Evolutionary conservation across 2,113 vertebrate species (phyloP).

Genomic region (Nyctibius bracteatus): DNA sequence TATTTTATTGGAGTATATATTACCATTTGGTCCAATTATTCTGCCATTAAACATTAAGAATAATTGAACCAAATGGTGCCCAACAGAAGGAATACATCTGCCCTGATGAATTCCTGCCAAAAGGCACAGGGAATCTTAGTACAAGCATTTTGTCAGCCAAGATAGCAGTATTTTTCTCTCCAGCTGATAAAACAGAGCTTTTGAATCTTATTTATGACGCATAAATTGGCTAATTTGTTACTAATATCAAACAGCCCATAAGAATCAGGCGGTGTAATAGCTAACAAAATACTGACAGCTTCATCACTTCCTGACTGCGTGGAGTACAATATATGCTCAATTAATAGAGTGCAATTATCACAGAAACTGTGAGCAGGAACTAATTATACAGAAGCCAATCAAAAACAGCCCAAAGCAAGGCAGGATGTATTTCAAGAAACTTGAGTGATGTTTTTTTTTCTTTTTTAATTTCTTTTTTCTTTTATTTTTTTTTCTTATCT

Average conservation of each 20-base stretch:
- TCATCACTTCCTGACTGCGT: slow-evolving; percentile 34
- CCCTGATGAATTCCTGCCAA: slow-evolving; percentile 55
- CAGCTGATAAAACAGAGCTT: slow-evolving; percentile 32
- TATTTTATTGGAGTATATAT: slow-evolving; percentile 59
- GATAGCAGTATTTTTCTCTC: slow-evolving; percentile 32
- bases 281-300: slow-evolving; percentile 45
- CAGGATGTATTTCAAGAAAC: neutral
- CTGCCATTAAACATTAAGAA: slow-evolving; percentile 64
- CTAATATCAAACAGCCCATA: slow-evolving; percentile 39
- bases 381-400: slow-evolving; percentile 53
- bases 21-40: slow-evolving; percentile 63
- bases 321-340: slow-evolving; percentile 27
- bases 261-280: slow-evolving; percentile 15
- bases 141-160: slow-evolving; percentile 36
- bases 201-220: slow-evolving; percentile 44
- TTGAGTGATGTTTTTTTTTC: neutral
- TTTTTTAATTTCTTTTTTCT: too few relatives aligned
- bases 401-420: slow-evolving; percentile 31
- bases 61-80: slow-evolving; percentile 60
- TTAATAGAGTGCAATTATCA: slow-evolving; percentile 48
- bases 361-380: slow-evolving; percentile 19
- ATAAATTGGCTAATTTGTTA: slow-evolving; percentile 45
- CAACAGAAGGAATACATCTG: slow-evolving; percentile 58
- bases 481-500: rapidly evolving
- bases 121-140: slow-evolving; percentile 34